Evolutionary conservation across 2,888 invertebrate genomes (phyloP), one percentile per base, ranked within the genome.

Genomic region (Itoplectis maculator): DNA sequence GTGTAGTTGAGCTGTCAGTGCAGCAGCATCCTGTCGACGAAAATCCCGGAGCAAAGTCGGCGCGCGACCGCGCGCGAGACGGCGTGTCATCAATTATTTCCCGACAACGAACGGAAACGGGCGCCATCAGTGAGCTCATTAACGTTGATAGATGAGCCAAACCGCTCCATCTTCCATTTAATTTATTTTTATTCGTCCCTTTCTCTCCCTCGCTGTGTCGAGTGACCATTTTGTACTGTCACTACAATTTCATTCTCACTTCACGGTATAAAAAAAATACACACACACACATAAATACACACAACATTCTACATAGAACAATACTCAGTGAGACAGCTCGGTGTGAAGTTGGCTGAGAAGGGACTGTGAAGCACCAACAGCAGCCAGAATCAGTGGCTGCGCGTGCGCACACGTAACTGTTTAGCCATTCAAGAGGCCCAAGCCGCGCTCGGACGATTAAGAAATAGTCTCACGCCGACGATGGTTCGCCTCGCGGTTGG

Each of bases 81-180:
- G 6, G 20, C 40, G 29, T 20, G 51, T 81, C 72, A 68, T 72
- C 76, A 73, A 68, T 81, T 77, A 73, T 61, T 72, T 47, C 59
- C 40, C 66, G 76, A 75, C 75, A 54, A 47, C 76, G 20, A 45
- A 77, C 56, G 70, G 35, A 66, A 81, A 68, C 66, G 76, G 51
- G 45, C 54, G 54, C 54, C 65, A 56, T 66, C 56, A 56, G 18
- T 51, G 56, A 68, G 66, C 81, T 77, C 76, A 76, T 81, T 72
- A 81, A 72, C 66, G 66, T 81, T 81, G 81, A 81, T 81, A 59
- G 66, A 81, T 77, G 76, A 72, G 59, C 76, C 15, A 45, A n/a
- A 78, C 35, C 18, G 20, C 54, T 65, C 63, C 18, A 20, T 61
- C 15, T 49, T 51, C 23, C 13, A 63, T 70, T 37, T 51, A 59